Base-by-base conservation (phyloP, 2,888 invertebrate species). In the Nasonia oneida region DNA sequence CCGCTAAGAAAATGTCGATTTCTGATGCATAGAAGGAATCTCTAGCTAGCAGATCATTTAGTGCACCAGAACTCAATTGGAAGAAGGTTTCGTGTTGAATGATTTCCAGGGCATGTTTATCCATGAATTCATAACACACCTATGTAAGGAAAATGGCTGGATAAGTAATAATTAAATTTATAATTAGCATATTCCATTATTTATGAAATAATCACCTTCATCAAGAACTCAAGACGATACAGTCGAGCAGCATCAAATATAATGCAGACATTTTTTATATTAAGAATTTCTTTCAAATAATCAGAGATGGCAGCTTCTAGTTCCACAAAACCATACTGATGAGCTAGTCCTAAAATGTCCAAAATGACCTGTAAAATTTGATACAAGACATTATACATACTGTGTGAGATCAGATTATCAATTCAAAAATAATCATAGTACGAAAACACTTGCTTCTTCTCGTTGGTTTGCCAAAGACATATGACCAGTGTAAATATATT, bases 11-110 rank as follows among this genome's bases (percentile, higher is more conserved):
- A 89, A 99, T 99, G 90, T 98, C 97, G 64, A 98, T 97, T 94
- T 99, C 99, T 0, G 97, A 96, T 0, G 98, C 99, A 94, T 97
- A 99, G 94, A 99, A 99, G 10, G 99, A 99, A 94, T 99, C 98
- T 78, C 99, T 95, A 79, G 96, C 96, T 53, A 99, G 94, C 12
- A 99, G 95, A 91, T 98, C 97, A 91, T 96, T 96, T 81, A 99
- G 94, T 0, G 98, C 97, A 90, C 95, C 95, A 95, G 96, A 96
- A 76, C 98, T 98, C 15, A 99, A 94, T 90, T 96, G 96, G 47
- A 97, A 94, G 93, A 99, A 98, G 4, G 97, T 95, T 87, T 98
- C 97, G 89, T 98, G 97, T 85, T 95, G 95, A 74, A 99, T 95
- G 67, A 99, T 96, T 81, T 98, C 97, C 0, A 94, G 93, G 0